Base-by-base conservation (phyloP, 2,797 vertebrate genomes). In the Poecile montanus region DNA sequence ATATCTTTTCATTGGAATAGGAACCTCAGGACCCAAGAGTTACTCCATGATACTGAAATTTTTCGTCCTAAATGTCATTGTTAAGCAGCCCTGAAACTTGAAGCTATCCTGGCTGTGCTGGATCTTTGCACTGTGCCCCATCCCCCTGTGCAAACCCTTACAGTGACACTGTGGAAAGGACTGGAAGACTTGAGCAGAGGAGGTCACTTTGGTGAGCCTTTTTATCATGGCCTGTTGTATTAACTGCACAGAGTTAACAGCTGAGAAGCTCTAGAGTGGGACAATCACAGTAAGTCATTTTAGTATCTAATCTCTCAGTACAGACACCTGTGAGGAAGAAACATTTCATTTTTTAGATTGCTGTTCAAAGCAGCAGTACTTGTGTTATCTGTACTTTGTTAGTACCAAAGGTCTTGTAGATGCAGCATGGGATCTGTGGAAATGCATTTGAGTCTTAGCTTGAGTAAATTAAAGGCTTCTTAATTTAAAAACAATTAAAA, bases 1-100 rank as follows among this genome's bases (percentile, higher is more conserved):
- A 20, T 51, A 26, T 32, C 10, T 78, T 75, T 16, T 68, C 13
- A 11, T 20, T 71, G 44, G 36, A 77, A 34, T 18, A 3, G 27
- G 51, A 81, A 19, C 32, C 56, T 72, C 32, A 45, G 50, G 40
- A 51, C 22, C 91, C 27, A 1, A 2, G 40, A 60, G 58, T 78
- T 84, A 14, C 0, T 1, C n/a, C 22, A 2, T 0, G 13, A 25
- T 47, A 13, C 1, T 62, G 61, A 72, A 10, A 7, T 83, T 40
- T 51, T 51, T 20, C 5, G 3, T 72, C 32, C 26, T 48, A 21
- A 47, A 44, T 36, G 36, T 57, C 38, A 13, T 38, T 23, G 23
- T 75, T 78, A 54, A 48, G 7, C n/a, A 22, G 13, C 20, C 8
- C 22, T 36, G 60, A 67, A 63, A 23, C 18, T 36, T 42, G 15